Conservation (phyloP, 2,113 vertebrate genomes). For the Oxygymnocypris stewartii region DNA sequence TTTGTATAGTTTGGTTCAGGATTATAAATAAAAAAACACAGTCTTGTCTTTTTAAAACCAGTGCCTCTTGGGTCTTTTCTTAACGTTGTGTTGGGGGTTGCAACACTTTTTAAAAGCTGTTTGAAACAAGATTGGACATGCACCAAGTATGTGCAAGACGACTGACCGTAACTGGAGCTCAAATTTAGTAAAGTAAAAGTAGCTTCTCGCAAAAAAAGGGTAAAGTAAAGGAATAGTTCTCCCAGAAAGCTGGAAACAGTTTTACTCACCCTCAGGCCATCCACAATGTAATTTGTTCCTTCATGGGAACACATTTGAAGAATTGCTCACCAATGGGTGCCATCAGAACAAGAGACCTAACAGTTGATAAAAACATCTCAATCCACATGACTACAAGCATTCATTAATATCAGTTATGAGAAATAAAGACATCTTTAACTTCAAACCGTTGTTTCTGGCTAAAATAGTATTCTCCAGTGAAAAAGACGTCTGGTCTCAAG, state of each 20-base stretch:
- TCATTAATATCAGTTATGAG: neutral
- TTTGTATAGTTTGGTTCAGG: constrained; percentile 87
- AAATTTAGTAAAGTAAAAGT: neutral
- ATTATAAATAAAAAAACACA: constrained; percentile 77
- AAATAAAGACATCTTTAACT: neutral
- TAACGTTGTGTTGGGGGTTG: neutral
- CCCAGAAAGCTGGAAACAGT: neutral
- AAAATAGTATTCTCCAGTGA: neutral
- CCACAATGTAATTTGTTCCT: too few relatives aligned
- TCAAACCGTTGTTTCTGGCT: too few relatives aligned
- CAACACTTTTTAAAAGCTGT: neutral
- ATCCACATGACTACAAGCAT: neutral
- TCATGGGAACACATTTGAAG: too few relatives aligned
- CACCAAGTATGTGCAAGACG: neutral
- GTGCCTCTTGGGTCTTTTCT: constrained; percentile 20
- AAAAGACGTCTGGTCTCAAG: neutral
- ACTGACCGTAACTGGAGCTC: neutral
- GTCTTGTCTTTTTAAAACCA: constrained; percentile 78
- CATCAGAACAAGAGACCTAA: neutral
- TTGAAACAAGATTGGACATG: constrained; percentile 3
- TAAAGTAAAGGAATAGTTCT: neutral
- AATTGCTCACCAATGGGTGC: neutral
- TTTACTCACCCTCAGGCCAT: neutral
- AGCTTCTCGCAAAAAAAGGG: neutral
- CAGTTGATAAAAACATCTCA: neutral